Evolutionary conservation across 2,888 invertebrate species (phyloP).

Genomic region (Hecatera dysodea): DNA sequence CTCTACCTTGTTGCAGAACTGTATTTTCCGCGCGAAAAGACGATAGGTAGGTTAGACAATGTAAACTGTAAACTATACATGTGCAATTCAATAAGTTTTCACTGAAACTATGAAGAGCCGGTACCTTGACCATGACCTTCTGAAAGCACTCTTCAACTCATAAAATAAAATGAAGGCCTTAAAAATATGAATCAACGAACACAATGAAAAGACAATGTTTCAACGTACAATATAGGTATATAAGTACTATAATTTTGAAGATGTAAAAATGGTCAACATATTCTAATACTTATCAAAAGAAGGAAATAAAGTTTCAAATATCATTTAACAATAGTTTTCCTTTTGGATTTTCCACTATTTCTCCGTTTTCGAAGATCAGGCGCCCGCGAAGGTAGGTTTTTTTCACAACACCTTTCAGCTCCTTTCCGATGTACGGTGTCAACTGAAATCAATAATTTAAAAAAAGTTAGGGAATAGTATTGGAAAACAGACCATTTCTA

Average conservation of each 20-base stretch:
- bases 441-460: slow-evolving; percentile 80
- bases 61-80: neutral
- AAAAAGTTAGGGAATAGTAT: neutral
- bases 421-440: slow-evolving; percentile 92
- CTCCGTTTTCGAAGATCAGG: slow-evolving; percentile 89
- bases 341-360: slow-evolving; percentile 79
- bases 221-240: too few relatives aligned
- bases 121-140: neutral
- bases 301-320: slow-evolving; percentile 40
- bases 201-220: neutral
- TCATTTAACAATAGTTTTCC: slow-evolving; percentile 87
- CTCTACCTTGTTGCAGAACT: too few relatives aligned
- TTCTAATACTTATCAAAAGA: neutral
- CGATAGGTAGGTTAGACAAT: neutral
- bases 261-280: slow-evolving; percentile 2
- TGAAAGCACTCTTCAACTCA: neutral
- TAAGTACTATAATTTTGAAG: slow-evolving; percentile 22
- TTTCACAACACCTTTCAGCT: slow-evolving; percentile 91
- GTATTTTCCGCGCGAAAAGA: too few relatives aligned
- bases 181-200: neutral
- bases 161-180: slow-evolving; percentile 14
- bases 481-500: neutral
- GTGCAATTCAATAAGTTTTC: neutral
- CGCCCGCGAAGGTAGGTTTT: slow-evolving; percentile 92
- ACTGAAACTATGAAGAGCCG: neutral